Percentiles rank a stretch among this genome's conserved stretches.
phyloP scores from a whole-genome alignment of 2,797 vertebrate genomes.

The Mormyrops attenuatus region DNA sequence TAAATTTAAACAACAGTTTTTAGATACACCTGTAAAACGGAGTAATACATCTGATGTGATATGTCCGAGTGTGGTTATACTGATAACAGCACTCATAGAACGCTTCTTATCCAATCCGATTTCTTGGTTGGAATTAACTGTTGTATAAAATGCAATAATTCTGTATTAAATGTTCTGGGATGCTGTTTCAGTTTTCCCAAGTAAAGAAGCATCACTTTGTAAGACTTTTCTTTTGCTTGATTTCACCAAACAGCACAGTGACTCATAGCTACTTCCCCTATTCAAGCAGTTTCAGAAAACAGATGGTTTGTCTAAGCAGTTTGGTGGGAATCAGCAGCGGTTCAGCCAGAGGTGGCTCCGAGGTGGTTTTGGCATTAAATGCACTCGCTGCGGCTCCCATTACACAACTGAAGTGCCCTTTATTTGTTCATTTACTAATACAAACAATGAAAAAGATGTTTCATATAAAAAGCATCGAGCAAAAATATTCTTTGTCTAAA shows the following conservation, averaged over 20 bases:
- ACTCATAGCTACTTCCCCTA: background rate
- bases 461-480: background rate
- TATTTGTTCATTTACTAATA: slow-evolving; percentile 3
- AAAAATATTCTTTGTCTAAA: background rate
- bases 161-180: slow-evolving; percentile 1
- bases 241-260: background rate
- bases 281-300: background rate
- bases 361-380: background rate
- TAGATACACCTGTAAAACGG: background rate
- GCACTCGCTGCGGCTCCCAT: background rate
- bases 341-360: background rate
- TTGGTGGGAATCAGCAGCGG: background rate
- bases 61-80: background rate
- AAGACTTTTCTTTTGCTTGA: background rate
- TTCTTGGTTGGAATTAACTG: background rate
- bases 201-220: background rate
- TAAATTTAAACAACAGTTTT: background rate
- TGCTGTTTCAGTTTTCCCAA: background rate
- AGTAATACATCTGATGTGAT: background rate
- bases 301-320: background rate
- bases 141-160: background rate
- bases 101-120: background rate
- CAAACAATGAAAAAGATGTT: background rate
- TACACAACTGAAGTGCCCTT: background rate
- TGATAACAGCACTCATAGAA: background rate